Evolutionary conservation across 2,888 invertebrate species (phyloP).

Genomic region (Molanna angustata): DNA sequence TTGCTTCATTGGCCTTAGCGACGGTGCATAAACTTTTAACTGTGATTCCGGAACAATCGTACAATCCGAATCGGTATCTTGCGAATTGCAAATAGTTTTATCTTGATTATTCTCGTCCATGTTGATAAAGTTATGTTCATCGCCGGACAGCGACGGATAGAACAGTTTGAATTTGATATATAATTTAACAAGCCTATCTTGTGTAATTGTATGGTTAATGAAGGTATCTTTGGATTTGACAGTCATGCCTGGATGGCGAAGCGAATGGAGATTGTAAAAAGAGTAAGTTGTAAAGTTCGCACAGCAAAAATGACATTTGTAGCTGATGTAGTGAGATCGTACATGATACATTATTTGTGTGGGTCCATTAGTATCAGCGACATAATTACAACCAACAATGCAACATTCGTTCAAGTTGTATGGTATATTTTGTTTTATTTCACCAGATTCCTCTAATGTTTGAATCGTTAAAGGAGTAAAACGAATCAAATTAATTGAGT

Average conservation of each 20-base stretch:
- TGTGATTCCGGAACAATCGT: not conserved
- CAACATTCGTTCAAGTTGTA: slow-evolving; percentile 13
- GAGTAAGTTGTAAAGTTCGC: slow-evolving; percentile 4
- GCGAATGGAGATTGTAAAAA: slow-evolving; percentile 2
- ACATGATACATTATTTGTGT: slow-evolving; percentile 9
- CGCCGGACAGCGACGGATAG: not conserved
- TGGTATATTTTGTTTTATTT: slow-evolving; percentile 11
- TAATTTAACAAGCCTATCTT: slow-evolving; percentile 13
- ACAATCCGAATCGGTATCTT: slow-evolving; percentile 1
- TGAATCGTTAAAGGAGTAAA: slow-evolving; percentile 11
- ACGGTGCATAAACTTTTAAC: not conserved
- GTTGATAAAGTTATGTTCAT: slow-evolving; percentile 5
- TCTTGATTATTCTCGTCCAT: slow-evolving; percentile 2
- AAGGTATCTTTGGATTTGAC: slow-evolving; percentile 1
- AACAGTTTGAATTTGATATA: slow-evolving; percentile 4
- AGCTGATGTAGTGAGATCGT: slow-evolving; percentile 19
- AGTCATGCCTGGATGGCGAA: not conserved
- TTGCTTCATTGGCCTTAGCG: slow-evolving; percentile 2
- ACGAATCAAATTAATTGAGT: slow-evolving; percentile 10
- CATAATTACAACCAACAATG: slow-evolving; percentile 19
- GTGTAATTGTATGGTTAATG: slow-evolving; percentile 4
- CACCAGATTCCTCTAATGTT: slow-evolving; percentile 16
- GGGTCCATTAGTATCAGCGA: not conserved
- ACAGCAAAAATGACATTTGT: slow-evolving; percentile 14
- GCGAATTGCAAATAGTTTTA: not conserved